Evolutionary conservation across 2,888 invertebrate genomes (phyloP), one percentile per base, ranked within the genome.

Genomic region (Stomorhina lunata): DNA sequence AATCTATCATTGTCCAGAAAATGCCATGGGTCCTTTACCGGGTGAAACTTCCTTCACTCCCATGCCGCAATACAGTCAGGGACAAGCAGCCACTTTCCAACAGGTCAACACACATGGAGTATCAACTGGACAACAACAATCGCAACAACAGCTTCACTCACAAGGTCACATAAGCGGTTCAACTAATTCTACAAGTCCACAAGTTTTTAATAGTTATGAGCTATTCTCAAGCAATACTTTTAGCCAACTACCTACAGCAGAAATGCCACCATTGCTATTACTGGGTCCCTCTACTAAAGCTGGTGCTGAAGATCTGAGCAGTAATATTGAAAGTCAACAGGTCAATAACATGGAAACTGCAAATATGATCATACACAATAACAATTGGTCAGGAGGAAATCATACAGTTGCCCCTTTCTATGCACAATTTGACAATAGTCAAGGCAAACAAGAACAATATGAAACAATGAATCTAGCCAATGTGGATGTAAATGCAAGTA

Each of bases 1-100:
- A 85, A 89, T 91, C 0, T 91, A 91, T 81, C 91, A 90, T 81
- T 90, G 88, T 61, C 84, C 88, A 6, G 90, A 91, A 69, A 89
- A 87, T 72, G 81, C 80, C 4, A 63, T 75, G 59, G 50, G 57
- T 7, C 75, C 68, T n/a, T 17, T 85, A 4, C 83, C 84, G 5
- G 86, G 80, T 3, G 87, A 86, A 69, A 17, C 78, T 9, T 65
- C 78, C 12, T 82, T 72, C 61, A 66, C 57, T 10, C 66, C 59
- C 32, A 15, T 82, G 12, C 83, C 20, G 7, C 83, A 37, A 20
- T 69, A 69, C 32, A 79, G 71, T 20, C 79, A 79, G 10, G 27
- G 22, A 5, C 71, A 65, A 25, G 20, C 79, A 3, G 2, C 85
- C 29, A 48, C 43, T 45, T 80, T 80, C 55, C 78, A 80, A 29